Conservation (phyloP, 2,113 vertebrate genomes). For the Prinia subflava region DNA sequence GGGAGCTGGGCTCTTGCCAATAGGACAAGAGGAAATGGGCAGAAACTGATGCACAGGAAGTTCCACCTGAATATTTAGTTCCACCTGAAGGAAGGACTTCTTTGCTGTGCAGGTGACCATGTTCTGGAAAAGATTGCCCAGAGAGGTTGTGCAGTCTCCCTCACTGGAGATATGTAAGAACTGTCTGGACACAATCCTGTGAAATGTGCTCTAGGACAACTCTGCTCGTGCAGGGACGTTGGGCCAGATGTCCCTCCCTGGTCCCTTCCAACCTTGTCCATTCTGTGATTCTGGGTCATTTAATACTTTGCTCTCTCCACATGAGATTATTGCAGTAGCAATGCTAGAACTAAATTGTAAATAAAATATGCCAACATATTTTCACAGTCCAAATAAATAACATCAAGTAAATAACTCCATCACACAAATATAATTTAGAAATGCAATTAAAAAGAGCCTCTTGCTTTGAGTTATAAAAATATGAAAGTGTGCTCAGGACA, state of each 20-base stretch:
- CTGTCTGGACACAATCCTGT: not conserved
- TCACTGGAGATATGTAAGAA: not conserved
- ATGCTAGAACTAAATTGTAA: not conserved
- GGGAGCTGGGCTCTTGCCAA: not conserved
- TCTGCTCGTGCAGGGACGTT: not conserved
- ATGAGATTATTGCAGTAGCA: not conserved
- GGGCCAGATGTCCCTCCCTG: not conserved
- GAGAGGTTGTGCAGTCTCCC: not conserved
- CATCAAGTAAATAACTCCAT: not conserved
- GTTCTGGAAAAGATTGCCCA: not conserved
- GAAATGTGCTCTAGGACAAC: not conserved
- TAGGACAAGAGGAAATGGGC: not conserved
- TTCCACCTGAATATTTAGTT: not conserved
- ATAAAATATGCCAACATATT: not conserved
- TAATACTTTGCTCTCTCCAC: not conserved
- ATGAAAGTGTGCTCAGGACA: not conserved
- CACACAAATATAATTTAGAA: constrained; percentile 15
- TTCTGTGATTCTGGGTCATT: not conserved
- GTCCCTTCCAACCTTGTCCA: not conserved
- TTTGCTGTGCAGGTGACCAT: not conserved
- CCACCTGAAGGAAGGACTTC: not conserved
- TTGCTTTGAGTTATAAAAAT: constrained; percentile 6
- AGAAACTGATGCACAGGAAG: not conserved
- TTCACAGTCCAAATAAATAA: constrained; percentile 1
- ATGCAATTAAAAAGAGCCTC: not conserved